A percentile compares a stretch with the other conserved stretches of the same genome.
phyloP scores from a whole-genome alignment of 2,113 vertebrate genomes.

The Rattus norvegicus region GRCr8 NC_086023.1:67660501-67661000 shows the following conservation, averaged over 20 bases:
- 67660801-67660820: neutral
- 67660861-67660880: neutral
- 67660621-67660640: neutral
- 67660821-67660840: neutral
- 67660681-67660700: neutral
- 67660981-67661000: neutral
- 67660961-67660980: neutral
- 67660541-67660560: neutral
- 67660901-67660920: neutral
- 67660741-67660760: conserved; percentile 1
- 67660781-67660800: neutral
- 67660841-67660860: neutral
- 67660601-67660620: neutral
- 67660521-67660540: neutral
- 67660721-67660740: neutral
- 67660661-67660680: neutral
- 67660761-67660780: neutral
- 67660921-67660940: neutral
- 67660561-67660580: neutral
- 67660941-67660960: neutral
- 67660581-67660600: neutral
- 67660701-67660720: neutral
- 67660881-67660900: neutral
- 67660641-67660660: neutral
- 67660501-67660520: neutral